Base-by-base conservation (phyloP, 2,888 invertebrate species). In the Apamea epomidion region DNA sequence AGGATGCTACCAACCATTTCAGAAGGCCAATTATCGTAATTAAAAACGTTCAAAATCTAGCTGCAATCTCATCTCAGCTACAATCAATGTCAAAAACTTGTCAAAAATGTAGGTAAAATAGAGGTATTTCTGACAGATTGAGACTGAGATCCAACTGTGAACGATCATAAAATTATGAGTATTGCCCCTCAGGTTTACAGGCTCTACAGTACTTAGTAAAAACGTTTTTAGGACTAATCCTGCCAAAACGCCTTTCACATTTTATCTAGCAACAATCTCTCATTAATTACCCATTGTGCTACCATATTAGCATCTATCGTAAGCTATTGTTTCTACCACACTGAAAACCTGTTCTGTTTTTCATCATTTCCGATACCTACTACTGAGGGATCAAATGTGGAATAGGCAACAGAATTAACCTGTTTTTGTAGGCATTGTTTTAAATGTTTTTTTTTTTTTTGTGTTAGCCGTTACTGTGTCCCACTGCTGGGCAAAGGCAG, bases 271-370 rank as follows among this genome's bases (percentile, higher is more conserved):
- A 70, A 62, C 71, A 45, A 83, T 75, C 60, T 81, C 37, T 14
- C 25, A 51, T 25, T 81, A 69, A 83, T 81, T 83, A 81, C 67
- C 83, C 12, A 83, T 83, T 83, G 86, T 85, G 51, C 3, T 84
- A 32, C 29, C 32, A 32, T 70, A 32, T 74, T 67, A 81, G 81
- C 65, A 68, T 68, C 18, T 65, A 74, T 65, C 64, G 54, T 71
- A 54, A 71, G 65, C 81, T 68, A 85, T 85, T 83, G 83, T 85
- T 68, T 6, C 54, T 16, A 21, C 5, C 14, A 71, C 14, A 32
- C 67, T 75, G 54, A 67, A 82, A 68, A 73, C 58, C 48, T 29
- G 62, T 62, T 79, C 62, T 69, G 51, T 72, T 82, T 58, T 82
- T 64, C 45, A 62, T 68, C 16, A 85, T 67, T 67, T 54, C 29